phyloP scores from a whole-genome alignment of 2,888 invertebrate genomes.

The Xylota sylvarum region DNA sequence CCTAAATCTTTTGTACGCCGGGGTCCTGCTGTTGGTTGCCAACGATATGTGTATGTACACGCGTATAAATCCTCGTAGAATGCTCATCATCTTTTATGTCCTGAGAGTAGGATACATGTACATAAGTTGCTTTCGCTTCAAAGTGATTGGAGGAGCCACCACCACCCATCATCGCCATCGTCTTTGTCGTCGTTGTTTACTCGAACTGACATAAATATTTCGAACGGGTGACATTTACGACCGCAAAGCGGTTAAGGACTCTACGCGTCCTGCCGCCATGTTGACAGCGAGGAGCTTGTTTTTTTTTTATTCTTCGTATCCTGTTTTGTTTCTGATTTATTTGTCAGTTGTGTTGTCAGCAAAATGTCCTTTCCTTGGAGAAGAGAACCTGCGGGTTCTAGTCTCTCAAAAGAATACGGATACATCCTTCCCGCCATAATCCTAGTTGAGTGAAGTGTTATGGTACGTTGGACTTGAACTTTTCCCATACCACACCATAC shows the following conservation, averaged over 20 bases:
- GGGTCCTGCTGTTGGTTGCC: slow-evolving; percentile 36
- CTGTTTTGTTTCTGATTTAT: slow-evolving; percentile 74
- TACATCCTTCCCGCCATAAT: slow-evolving; percentile 66
- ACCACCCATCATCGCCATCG: slow-evolving; percentile 26
- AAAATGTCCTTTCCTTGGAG: slow-evolving; percentile 42
- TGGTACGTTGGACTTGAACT: slow-evolving; percentile 69
- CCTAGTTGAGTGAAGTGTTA: slow-evolving; percentile 76
- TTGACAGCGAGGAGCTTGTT: slow-evolving; percentile 53
- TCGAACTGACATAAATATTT: slow-evolving; percentile 76
- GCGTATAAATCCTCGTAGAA: slow-evolving; percentile 70
- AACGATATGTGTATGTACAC: slow-evolving; percentile 43
- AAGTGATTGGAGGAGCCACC: slow-evolving; percentile 68
- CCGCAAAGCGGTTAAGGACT: slow-evolving; percentile 76
- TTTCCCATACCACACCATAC: background rate
- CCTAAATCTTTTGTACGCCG: slow-evolving; percentile 68
- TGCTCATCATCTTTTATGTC: slow-evolving; percentile 77
- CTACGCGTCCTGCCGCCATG: slow-evolving; percentile 58
- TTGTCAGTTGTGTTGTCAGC: slow-evolving; percentile 76
- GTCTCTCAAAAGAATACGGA: slow-evolving; percentile 63
- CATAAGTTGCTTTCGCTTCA: slow-evolving; percentile 70
- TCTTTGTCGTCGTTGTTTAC: slow-evolving; percentile 64
- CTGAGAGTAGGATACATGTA: slow-evolving; percentile 69
- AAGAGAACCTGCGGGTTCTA: slow-evolving; percentile 62
- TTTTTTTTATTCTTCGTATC: slow-evolving; percentile 43
- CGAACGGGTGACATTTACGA: slow-evolving; percentile 77